Conservation (phyloP, 2,888 invertebrate species). For the Scrobipalpa atriplicella region DNA sequence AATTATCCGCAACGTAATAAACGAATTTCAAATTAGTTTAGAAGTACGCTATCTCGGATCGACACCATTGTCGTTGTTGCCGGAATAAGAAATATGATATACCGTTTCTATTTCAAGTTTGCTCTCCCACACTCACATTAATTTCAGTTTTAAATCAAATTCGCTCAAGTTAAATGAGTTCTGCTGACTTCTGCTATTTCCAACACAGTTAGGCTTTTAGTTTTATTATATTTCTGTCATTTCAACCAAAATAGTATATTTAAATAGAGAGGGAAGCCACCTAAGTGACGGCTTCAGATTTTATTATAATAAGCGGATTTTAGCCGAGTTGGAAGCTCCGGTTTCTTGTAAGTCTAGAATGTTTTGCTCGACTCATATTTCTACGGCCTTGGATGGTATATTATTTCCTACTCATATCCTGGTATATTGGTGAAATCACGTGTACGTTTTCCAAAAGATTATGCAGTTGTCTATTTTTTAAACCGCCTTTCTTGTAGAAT, state of each 20-base stretch:
- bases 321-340: slow-evolving; percentile 51
- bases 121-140: background rate
- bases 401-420: slow-evolving; percentile 1
- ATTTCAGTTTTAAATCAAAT: background rate
- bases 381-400: slow-evolving; percentile 43
- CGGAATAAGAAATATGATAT: background rate
- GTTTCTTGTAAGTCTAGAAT: slow-evolving; percentile 74
- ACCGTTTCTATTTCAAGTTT: background rate
- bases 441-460: background rate
- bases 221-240: slow-evolving; percentile 9
- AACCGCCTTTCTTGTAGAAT: no score
- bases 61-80: no score
- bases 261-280: slow-evolving; percentile 40
- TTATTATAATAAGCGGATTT: slow-evolving; percentile 72
- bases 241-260: background rate
- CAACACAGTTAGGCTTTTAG: background rate
- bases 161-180: slow-evolving; percentile 10
- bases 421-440: background rate
- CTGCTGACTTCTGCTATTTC: slow-evolving; percentile 8
- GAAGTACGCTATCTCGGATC: no score
- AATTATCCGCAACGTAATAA: background rate
- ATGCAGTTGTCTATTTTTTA: no score
- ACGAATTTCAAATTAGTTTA: background rate
- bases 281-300: slow-evolving; percentile 53
- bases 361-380: slow-evolving; percentile 64